Evolutionary conservation across 1,140 invertebrate genomes (phyloP).

Genomic region (Lanistes nyassanus): DNA sequence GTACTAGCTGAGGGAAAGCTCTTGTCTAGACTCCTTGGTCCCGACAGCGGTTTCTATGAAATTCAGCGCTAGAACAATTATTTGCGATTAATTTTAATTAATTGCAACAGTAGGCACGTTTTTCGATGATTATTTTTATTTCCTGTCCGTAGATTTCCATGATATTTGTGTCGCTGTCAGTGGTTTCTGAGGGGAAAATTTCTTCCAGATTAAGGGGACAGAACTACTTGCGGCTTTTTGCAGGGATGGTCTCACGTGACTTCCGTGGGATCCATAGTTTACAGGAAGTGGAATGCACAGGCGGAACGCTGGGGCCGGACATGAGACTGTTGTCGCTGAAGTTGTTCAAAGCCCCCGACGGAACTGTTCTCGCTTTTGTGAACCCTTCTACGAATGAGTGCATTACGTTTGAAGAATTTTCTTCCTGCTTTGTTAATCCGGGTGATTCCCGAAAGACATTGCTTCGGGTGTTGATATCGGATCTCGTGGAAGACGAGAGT

Average conservation of each 20-base stretch:
- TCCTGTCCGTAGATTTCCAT: too few relatives aligned
- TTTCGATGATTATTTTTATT: too few relatives aligned
- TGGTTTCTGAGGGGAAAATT: too few relatives aligned
- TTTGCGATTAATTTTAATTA: too few relatives aligned
- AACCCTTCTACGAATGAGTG: not conserved
- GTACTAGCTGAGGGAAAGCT: too few relatives aligned
- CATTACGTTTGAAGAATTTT: slow-evolving; percentile 5
- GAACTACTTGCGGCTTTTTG: not conserved
- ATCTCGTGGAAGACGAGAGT: slow-evolving; percentile 10
- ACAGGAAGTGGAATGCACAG: slow-evolving; percentile 21
- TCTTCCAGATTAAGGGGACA: too few relatives aligned
- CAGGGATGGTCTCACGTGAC: slow-evolving; percentile 14
- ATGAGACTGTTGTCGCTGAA: slow-evolving; percentile 6
- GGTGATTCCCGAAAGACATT: not conserved
- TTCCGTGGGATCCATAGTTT: slow-evolving; percentile 13
- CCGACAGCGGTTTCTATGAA: too few relatives aligned
- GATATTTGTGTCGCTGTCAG: too few relatives aligned
- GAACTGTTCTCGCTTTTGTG: not conserved
- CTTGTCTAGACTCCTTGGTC: too few relatives aligned
- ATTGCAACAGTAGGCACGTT: too few relatives aligned
- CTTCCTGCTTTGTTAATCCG: not conserved
- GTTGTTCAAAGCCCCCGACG: not conserved
- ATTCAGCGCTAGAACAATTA: too few relatives aligned
- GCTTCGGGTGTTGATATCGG: slow-evolving; percentile 1
- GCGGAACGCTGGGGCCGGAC: not conserved